A percentile compares a stretch with the other conserved stretches of the same genome.
These are phyloP conservation scores for Perizoma flavofasciatum DNA, from an alignment of 2,888 invertebrate genomes.

Conservation along the genomic window DNA sequence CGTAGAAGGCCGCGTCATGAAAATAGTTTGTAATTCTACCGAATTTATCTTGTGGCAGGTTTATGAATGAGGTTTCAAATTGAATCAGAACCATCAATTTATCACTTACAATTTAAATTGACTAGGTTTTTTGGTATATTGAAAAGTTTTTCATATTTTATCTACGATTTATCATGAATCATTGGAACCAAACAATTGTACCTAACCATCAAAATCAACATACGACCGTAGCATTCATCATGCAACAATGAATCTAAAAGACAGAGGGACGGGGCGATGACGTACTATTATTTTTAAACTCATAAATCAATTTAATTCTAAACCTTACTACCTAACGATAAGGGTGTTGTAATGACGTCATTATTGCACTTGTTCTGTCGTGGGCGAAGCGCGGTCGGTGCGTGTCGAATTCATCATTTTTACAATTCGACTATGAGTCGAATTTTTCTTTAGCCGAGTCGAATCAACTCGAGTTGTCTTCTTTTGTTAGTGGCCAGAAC, in stretches of 20 bases:
- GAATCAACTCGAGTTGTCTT: constrained; percentile 41
- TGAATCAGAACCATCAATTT: too few species aligned
- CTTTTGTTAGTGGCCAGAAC: constrained; percentile 36
- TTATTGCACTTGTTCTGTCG: constrained; percentile 69
- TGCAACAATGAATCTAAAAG: constrained; percentile 73
- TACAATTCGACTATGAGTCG: constrained; percentile 66
- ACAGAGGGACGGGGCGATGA: constrained; percentile 72
- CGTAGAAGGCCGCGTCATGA: too few species aligned
- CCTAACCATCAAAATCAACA: constrained; percentile 71
- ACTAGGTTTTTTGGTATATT: too few species aligned
- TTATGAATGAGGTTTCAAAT: too few species aligned
- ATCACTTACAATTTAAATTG: too few species aligned
- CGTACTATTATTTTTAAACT: constrained; percentile 80
- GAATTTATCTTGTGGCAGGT: too few species aligned
- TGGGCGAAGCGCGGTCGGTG: constrained; percentile 70
- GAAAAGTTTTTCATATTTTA: neutral
- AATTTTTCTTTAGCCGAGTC: constrained; percentile 54
- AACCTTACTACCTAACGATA: constrained; percentile 39
- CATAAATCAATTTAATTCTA: constrained; percentile 49
- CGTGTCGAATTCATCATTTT: constrained; percentile 72
- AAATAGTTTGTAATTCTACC: too few species aligned
- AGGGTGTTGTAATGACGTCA: constrained; percentile 60
- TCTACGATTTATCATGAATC: constrained; percentile 19
- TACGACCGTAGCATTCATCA: constrained; percentile 64
- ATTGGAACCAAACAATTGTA: constrained; percentile 54